A percentile compares a stretch with the other conserved stretches of the same genome.
Conservation (phyloP, 2,888 invertebrate genomes). For the Nomada hirtipes region DNA sequence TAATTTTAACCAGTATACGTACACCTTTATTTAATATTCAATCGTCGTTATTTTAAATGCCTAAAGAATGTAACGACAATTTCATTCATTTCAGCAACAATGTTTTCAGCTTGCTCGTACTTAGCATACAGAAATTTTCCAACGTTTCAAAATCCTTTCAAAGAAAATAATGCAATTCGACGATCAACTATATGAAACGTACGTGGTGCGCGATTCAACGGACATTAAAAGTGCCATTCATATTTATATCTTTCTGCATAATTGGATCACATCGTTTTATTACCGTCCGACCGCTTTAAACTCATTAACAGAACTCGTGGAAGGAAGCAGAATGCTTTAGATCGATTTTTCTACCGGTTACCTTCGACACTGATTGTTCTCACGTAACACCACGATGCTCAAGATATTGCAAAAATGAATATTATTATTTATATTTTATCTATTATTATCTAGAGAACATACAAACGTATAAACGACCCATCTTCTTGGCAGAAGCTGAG, state of each 20-base stretch:
- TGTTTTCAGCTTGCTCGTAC: neutral
- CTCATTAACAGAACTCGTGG: constrained; percentile 39
- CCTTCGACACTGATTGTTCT: constrained; percentile 13
- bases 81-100: no score
- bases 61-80: no score
- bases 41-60: no score
- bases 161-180: neutral
- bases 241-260: constrained; percentile 37
- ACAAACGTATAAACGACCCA: no score
- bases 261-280: constrained; percentile 29
- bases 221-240: constrained; percentile 38
- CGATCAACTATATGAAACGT: neutral
- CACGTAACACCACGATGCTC: neutral
- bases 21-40: no score
- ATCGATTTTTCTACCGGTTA: constrained; percentile 20
- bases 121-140: no score
- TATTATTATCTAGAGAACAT: no score
- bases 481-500: no score
- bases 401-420: neutral
- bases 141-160: no score
- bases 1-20: neutral
- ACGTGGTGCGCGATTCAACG: neutral
- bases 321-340: neutral
- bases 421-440: no score
- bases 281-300: constrained; percentile 38